A percentile compares a stretch with the other conserved stretches of the same genome.
Conservation (phyloP, 1,140 invertebrate species). For the Monomorium pharaonis region DNA sequence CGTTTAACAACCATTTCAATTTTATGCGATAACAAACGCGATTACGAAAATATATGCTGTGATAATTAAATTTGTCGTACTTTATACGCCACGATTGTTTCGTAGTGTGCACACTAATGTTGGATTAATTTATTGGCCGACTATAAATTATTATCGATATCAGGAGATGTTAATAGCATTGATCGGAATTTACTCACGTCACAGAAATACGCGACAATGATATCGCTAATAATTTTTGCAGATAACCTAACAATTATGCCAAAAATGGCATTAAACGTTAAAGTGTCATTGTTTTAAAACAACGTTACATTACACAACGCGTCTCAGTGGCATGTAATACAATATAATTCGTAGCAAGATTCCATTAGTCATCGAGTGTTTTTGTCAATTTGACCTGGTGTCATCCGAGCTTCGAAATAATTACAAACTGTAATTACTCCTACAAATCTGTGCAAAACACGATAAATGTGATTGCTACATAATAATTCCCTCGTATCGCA, state of each 20-base stretch:
- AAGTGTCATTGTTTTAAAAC: background rate
- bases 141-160: slow-evolving; percentile 32
- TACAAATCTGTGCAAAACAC: slow-evolving; percentile 29
- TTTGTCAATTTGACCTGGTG: slow-evolving; percentile 4
- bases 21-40: slow-evolving; percentile 42
- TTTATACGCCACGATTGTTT: slow-evolving; percentile 31
- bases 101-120: background rate
- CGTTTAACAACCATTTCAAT: slow-evolving; percentile 45
- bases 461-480: slow-evolving; percentile 16
- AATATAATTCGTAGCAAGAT: background rate
- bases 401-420: slow-evolving; percentile 7
- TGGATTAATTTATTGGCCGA: slow-evolving; percentile 5
- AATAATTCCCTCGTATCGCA: background rate
- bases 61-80: slow-evolving; percentile 53
- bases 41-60: slow-evolving; percentile 44
- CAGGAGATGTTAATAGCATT: background rate
- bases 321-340: background rate
- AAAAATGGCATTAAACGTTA: background rate
- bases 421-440: slow-evolving; percentile 30
- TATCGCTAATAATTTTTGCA: slow-evolving; percentile 18
- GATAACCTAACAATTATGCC: background rate
- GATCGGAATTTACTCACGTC: background rate
- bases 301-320: background rate
- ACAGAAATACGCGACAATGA: background rate
- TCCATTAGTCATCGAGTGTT: background rate